Evolutionary conservation across 2,797 vertebrate genomes (phyloP).

Genomic region (Mycteria americana): DNA sequence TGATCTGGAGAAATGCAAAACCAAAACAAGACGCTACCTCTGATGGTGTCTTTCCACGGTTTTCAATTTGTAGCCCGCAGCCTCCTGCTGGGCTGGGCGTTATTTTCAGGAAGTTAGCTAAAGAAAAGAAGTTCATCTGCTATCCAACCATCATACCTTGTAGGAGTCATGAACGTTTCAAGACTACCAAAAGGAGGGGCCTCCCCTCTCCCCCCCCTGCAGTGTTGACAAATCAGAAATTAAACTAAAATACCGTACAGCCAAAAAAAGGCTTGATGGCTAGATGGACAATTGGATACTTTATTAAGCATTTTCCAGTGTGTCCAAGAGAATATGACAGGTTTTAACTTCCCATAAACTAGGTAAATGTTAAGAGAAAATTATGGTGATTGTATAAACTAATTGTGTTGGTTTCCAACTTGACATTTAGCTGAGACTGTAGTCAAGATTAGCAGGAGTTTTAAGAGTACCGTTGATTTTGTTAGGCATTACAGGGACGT

Average conservation of each 20-base stretch:
- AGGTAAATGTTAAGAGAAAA: background rate
- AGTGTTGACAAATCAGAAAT: background rate
- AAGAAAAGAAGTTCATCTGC: background rate
- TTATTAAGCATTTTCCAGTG: background rate
- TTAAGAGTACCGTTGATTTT: background rate
- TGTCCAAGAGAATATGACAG: background rate
- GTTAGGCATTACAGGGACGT: accelerated
- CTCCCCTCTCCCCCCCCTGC: accelerated
- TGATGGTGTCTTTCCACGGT: background rate
- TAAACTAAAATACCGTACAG: background rate
- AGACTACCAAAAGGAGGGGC: background rate
- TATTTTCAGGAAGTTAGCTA: background rate
- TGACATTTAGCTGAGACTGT: background rate
- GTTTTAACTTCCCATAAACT: background rate
- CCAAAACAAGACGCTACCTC: background rate
- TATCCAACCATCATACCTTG: background rate
- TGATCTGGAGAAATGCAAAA: background rate
- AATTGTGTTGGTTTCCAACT: background rate
- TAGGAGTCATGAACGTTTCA: background rate
- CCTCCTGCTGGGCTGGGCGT: background rate
- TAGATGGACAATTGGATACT: background rate
- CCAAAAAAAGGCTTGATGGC: background rate
- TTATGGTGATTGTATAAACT: background rate
- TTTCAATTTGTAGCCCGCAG: background rate
- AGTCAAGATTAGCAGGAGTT: background rate